phyloP scores from a whole-genome alignment of 2,797 vertebrate genomes.

The Gadopsis marmoratus region DNA sequence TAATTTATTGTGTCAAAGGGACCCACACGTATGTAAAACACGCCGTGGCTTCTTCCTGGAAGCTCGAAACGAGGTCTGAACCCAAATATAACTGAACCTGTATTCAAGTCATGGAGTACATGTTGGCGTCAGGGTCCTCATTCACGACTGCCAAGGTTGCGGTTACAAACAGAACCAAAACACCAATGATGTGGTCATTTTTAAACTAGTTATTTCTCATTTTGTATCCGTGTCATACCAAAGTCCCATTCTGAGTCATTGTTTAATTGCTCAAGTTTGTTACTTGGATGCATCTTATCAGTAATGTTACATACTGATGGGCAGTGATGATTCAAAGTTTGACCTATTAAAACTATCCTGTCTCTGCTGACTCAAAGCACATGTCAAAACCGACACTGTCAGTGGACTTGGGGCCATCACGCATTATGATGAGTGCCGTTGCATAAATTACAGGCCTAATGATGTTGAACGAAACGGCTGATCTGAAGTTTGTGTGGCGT shows the following conservation, averaged over 20 bases:
- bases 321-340: constrained; percentile 2
- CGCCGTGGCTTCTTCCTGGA: background rate
- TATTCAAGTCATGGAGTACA: background rate
- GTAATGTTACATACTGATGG: background rate
- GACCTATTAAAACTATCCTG: constrained; percentile 12
- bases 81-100: background rate
- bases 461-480: background rate
- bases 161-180: background rate
- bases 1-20: background rate
- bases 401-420: constrained; percentile 9
- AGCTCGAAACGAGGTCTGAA: background rate
- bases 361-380: background rate
- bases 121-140: background rate
- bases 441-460: background rate
- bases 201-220: background rate
- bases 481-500: background rate
- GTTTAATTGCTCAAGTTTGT: constrained; percentile 14
- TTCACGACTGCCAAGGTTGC: background rate
- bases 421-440: background rate
- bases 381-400: background rate
- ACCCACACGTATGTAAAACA: background rate
- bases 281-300: constrained; percentile 34
- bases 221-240: background rate
- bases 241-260: constrained; percentile 15
- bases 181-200: background rate